These are phyloP conservation scores for Porites lutea DNA, from an alignment of 64 coral and sea anemone species.

Conservation along the genomic window DNA sequence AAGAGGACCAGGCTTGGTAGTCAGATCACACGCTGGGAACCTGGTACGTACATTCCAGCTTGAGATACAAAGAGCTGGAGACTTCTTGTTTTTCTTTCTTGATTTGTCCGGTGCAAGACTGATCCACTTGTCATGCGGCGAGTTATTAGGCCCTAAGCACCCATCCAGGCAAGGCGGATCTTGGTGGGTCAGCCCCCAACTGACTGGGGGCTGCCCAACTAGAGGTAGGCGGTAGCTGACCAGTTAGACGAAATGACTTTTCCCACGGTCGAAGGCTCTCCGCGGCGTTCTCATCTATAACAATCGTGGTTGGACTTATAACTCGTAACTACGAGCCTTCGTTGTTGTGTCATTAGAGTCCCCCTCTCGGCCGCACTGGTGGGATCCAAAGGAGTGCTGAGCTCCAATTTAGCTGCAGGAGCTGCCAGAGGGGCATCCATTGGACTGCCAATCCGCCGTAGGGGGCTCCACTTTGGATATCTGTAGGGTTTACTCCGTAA, in stretches of 20 bases:
- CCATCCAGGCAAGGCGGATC: slow-evolving; percentile 17
- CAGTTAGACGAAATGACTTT: background rate
- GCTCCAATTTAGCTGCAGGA: slow-evolving; percentile 64
- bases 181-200: slow-evolving; percentile 26
- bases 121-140: background rate
- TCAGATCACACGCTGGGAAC: no score
- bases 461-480: slow-evolving; percentile 66
- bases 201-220: slow-evolving; percentile 63
- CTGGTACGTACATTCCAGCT: no score
- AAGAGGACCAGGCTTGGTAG: no score
- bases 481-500: slow-evolving; percentile 40
- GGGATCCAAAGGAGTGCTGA: slow-evolving; percentile 53
- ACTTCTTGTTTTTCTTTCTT: background rate
- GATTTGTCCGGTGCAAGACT: slow-evolving; percentile 25
- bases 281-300: background rate
- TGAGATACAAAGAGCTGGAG: background rate
- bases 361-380: slow-evolving; percentile 46
- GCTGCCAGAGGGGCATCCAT: slow-evolving; percentile 38
- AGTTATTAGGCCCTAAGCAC: slow-evolving; percentile 12
- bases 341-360: slow-evolving; percentile 18
- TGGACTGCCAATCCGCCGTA: slow-evolving; percentile 14
- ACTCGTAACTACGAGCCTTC: background rate
- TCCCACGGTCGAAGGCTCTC: slow-evolving; percentile 4
- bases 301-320: no score
- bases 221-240: slow-evolving; percentile 49